Percentiles rank a stretch among this genome's conserved stretches.
phyloP scores from a whole-genome alignment of 2,888 invertebrate genomes.

The Macaria notata region DNA sequence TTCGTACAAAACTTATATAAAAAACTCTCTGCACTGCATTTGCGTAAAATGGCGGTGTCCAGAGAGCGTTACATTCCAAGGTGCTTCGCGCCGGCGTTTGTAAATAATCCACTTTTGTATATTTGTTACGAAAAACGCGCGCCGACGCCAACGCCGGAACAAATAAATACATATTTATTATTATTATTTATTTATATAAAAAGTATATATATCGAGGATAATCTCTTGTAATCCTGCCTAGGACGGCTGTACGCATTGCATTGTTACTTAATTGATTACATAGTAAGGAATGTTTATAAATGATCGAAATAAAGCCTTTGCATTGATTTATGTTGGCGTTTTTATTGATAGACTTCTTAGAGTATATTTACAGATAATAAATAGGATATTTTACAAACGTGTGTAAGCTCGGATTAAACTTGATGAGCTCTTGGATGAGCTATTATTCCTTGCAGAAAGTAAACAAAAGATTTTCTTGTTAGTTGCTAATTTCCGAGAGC shows the following conservation, averaged over 20 bases:
- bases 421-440: too few species aligned
- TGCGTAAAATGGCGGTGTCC: slow-evolving; percentile 45
- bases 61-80: slow-evolving; percentile 42
- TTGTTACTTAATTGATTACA: slow-evolving; percentile 77
- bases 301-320: slow-evolving; percentile 76
- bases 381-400: too few species aligned
- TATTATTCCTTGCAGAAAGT: too few species aligned
- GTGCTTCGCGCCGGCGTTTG: slow-evolving; percentile 33
- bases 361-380: slow-evolving; percentile 27
- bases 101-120: slow-evolving; percentile 63
- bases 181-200: slow-evolving; percentile 39
- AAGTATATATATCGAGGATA: slow-evolving; percentile 34
- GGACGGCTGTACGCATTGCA: slow-evolving; percentile 65
- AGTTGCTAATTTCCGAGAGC: too few species aligned
- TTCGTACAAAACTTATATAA: too few species aligned
- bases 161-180: slow-evolving; percentile 42
- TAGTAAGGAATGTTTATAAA: slow-evolving; percentile 74
- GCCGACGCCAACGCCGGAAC: slow-evolving; percentile 37
- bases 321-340: slow-evolving; percentile 63
- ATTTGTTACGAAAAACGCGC: slow-evolving; percentile 59
- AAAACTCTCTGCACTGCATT: slow-evolving; percentile 47
- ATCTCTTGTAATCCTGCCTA: slow-evolving; percentile 42
- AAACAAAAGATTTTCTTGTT: too few species aligned
- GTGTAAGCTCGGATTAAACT: too few species aligned
- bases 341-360: slow-evolving; percentile 46